Base-by-base conservation (phyloP, 2,888 invertebrate species). In the Agrotis exclamationis region DNA sequence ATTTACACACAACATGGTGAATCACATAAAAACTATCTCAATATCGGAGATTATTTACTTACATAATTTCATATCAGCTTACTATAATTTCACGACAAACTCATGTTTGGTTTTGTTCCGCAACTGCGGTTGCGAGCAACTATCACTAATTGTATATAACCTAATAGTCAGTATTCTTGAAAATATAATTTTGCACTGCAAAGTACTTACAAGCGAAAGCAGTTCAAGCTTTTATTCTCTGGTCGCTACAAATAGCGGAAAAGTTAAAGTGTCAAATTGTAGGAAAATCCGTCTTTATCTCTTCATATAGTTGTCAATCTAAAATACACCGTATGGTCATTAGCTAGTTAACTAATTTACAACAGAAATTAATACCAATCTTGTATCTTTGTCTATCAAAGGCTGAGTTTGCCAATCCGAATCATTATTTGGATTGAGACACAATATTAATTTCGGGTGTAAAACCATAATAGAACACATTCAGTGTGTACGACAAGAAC, bases 1-100 rank as follows among this genome's bases (percentile, higher is more conserved):
- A 89, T 90, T 74, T 85, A 90, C 89, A 90, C 47, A 78, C 64
- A 76, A 74, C 76, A 66, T 72, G 28, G 57, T 70, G 64, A 74
- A 84, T 83, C 82, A 84, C 82, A 80, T 74, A 81, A 76, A 76
- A 80, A 79, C 63, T 69, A 82, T 80, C 76, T 80, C 76, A 76
- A 80, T 73, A 82, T 66, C 58, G 56, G 76, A 77, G 74, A 80
- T 68, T 76, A 39, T 79, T 72, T 79, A 80, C 77, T 72, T 79
- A 80, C 85, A 85, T 86, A 86, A 85, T 85, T 85, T 82, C 82
- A 84, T 81, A 76, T 79, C 66, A 70, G 54, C 63, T 80, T 84
- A 78, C 58, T 70, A 59, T 72, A 79, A 51, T 72, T 72, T 77
- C 60, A 76, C 70, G 73, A 69, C 65, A 82, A 83, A 83, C 84